These are phyloP conservation scores for Eumaeus atala DNA, from an alignment of 1,140 invertebrate species.

Conservation along the genomic window DNA sequence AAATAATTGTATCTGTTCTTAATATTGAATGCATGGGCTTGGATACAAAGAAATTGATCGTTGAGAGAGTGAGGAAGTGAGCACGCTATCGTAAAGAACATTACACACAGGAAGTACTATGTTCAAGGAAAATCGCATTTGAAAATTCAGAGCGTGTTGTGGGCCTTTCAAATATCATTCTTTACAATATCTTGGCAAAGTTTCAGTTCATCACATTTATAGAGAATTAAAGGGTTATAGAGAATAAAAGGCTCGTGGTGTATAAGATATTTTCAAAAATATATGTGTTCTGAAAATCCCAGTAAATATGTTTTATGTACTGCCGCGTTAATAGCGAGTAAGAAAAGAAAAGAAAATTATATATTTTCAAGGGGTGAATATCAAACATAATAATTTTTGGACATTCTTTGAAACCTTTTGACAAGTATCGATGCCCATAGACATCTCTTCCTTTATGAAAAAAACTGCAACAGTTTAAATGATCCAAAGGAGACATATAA, in stretches of 20 bases:
- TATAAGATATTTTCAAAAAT: neutral
- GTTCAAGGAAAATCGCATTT: conserved; percentile 32
- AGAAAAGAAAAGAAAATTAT: no score
- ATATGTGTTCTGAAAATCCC: no score
- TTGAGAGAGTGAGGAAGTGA: conserved; percentile 14
- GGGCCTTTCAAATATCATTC: conserved; percentile 35
- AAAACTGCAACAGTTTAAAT: no score
- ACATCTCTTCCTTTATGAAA: no score
- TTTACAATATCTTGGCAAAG: conserved; percentile 38
- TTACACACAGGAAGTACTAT: conserved; percentile 29
- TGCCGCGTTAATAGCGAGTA: no score
- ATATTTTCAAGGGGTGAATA: no score
- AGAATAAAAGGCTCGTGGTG: neutral
- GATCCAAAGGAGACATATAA: no score
- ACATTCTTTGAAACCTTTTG: no score
- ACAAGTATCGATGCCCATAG: no score
- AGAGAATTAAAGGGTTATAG: conserved; percentile 21
- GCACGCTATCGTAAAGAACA: conserved; percentile 24
- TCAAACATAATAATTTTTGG: no score
- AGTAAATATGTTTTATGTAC: no score
- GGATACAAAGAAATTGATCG: conserved; percentile 9
- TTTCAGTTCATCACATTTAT: conserved; percentile 29
- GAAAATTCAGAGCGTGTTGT: conserved; percentile 39
- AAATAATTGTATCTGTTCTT: no score
- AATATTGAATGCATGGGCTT: conserved; percentile 3